A percentile compares a stretch with the other conserved stretches of the same genome.
phyloP scores from a whole-genome alignment of 2,113 vertebrate genomes.

The Triplophysa tibetana region DNA sequence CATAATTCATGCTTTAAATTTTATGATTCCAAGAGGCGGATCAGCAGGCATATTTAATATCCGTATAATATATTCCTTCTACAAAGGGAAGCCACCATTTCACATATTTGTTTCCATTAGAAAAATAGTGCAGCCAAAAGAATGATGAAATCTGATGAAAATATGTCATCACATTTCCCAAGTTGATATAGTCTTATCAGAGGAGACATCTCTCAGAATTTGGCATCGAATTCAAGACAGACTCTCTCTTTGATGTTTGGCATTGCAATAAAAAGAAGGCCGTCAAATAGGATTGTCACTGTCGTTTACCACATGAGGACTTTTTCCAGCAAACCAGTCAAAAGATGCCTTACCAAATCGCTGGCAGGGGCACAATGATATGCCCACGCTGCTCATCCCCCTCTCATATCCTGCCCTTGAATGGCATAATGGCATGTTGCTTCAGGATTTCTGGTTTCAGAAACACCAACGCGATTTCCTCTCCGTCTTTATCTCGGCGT shows the following conservation, averaged over 20 bases:
- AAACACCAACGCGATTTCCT: constrained; percentile 29
- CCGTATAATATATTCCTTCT: constrained; percentile 6
- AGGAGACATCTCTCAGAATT: constrained; percentile 6
- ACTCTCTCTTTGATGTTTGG: constrained; percentile 38
- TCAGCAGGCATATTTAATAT: no score
- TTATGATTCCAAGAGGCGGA: no score
- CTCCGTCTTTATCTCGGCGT: constrained; percentile 10
- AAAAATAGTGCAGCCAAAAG: constrained; percentile 24
- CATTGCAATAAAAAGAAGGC: constrained; percentile 23
- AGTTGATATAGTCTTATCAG: constrained; percentile 28
- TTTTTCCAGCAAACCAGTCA: constrained; percentile 35
- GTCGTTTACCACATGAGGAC: constrained; percentile 15
- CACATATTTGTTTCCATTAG: constrained; percentile 2
- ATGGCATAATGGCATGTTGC: constrained; percentile 31
- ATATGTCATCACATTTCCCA: constrained; percentile 26
- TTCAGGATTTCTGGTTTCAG: constrained; percentile 15
- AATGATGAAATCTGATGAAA: constrained; percentile 46
- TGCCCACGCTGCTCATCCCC: constrained; percentile 31
- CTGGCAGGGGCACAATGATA: constrained; percentile 7
- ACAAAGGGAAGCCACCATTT: background rate
- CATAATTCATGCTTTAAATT: no score
- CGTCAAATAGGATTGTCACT: constrained; percentile 45
- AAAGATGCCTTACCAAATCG: constrained; percentile 24
- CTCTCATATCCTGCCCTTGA: background rate
- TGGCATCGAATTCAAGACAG: background rate